phyloP scores from a whole-genome alignment of 2,797 vertebrate species.

The Sebastolobus altivelis region DNA sequence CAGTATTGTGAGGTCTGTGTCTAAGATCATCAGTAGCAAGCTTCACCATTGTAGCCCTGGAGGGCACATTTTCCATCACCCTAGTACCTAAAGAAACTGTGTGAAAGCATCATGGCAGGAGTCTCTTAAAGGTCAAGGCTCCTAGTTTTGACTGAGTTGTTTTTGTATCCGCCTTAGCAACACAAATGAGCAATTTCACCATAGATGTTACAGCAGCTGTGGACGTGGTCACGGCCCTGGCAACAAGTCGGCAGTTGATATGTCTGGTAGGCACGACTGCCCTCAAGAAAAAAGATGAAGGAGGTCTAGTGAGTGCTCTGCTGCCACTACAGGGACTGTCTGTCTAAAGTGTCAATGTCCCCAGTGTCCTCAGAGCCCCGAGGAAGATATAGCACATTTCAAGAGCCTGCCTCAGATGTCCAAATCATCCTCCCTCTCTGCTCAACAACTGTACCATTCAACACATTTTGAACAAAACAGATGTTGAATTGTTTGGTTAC shows the following conservation, averaged over 20 bases:
- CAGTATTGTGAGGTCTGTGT: neutral
- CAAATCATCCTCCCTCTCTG: slow-evolving; percentile 1
- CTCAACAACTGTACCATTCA: neutral
- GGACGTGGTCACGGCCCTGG: slow-evolving; percentile 19
- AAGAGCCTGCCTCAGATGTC: neutral
- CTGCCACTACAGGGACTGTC: slow-evolving; percentile 13
- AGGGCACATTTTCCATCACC: slow-evolving; percentile 16
- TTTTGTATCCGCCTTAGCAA: slow-evolving; percentile 4
- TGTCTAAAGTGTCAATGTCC: slow-evolving; percentile 25
- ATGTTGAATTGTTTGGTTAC: neutral
- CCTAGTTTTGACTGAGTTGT: slow-evolving; percentile 13
- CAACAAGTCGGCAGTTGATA: slow-evolving; percentile 25
- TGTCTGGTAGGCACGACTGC: slow-evolving; percentile 25
- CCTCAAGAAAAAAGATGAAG: slow-evolving; percentile 21
- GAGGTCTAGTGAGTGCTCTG: slow-evolving; percentile 11
- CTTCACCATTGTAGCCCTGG: neutral
- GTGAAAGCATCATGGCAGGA: slow-evolving; percentile 8
- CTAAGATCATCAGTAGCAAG: slow-evolving; percentile 12
- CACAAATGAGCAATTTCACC: slow-evolving; percentile 39
- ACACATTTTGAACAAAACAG: slow-evolving; percentile 3
- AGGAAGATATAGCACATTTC: neutral
- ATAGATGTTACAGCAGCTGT: slow-evolving; percentile 13
- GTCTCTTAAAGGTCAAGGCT: slow-evolving; percentile 8
- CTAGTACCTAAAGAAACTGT: neutral
- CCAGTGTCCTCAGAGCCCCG: neutral